Percentiles rank a stretch among this genome's conserved stretches.
Conservation (phyloP, 2,797 vertebrate species). For the Enteromius argenteus region DNA sequence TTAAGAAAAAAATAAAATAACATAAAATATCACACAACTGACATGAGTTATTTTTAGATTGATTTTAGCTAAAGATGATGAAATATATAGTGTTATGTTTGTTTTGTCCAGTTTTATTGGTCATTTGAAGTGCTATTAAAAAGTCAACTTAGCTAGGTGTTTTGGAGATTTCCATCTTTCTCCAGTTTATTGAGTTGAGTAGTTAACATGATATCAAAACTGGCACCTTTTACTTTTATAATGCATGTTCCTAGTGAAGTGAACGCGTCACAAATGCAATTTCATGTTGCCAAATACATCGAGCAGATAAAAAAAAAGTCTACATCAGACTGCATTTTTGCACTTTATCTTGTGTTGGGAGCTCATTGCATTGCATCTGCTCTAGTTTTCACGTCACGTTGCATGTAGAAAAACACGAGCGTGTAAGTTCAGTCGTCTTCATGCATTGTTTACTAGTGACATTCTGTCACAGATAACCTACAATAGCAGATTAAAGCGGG, state of each 20-base stretch:
- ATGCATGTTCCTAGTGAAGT: neutral
- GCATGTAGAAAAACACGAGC: neutral
- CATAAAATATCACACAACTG: neutral
- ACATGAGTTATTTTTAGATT: neutral
- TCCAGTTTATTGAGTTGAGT: neutral
- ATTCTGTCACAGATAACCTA: neutral
- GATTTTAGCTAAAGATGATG: neutral
- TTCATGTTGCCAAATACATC: neutral
- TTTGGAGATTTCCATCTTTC: neutral
- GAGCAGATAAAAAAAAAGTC: neutral
- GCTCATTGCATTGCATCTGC: neutral
- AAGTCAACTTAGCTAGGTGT: neutral
- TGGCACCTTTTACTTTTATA: neutral
- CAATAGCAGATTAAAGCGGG: slow-evolving; percentile 23
- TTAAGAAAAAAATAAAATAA: neutral
- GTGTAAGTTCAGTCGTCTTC: neutral
- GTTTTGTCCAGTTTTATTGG: neutral
- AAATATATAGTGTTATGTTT: neutral
- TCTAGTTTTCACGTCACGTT: neutral
- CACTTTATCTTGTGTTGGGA: neutral
- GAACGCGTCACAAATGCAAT: neutral
- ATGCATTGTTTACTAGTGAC: neutral
- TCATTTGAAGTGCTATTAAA: neutral
- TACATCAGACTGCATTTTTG: neutral
- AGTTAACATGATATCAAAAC: neutral